Conservation (phyloP, 2,113 vertebrate species). For the Halcyon malimbica region DNA sequence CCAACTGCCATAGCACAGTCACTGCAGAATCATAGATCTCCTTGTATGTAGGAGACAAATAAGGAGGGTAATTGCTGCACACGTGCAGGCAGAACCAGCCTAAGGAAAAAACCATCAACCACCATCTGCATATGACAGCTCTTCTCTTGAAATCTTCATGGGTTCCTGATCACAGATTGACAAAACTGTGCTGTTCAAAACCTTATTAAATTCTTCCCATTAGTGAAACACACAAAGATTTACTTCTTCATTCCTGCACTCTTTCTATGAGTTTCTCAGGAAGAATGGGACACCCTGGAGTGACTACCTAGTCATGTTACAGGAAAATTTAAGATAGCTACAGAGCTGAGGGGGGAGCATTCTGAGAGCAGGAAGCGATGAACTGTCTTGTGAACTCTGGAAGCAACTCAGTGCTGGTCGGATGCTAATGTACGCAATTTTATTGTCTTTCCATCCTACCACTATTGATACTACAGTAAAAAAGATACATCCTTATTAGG, state of each 20-base stretch:
- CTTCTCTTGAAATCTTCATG: not conserved
- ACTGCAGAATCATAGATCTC: not conserved
- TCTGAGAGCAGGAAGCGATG: not conserved
- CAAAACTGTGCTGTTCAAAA: not conserved
- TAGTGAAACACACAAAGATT: not conserved
- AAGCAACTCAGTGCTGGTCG: not conserved
- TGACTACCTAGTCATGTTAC: not conserved
- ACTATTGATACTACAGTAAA: not conserved
- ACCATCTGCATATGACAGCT: not conserved
- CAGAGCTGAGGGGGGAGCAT: not conserved
- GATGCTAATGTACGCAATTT: not conserved
- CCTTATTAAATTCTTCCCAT: not conserved
- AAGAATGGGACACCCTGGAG: not conserved
- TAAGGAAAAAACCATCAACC: not conserved
- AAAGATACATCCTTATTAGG: not conserved
- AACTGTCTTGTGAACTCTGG: not conserved
- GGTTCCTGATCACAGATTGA: not conserved
- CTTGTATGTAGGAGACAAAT: not conserved
- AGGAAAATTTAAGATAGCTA: not conserved
- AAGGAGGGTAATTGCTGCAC: not conserved
- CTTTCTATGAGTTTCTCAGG: not conserved
- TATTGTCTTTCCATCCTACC: not conserved
- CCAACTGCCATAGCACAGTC: not conserved
- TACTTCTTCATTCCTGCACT: not conserved
- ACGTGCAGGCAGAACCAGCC: not conserved